Evolutionary conservation across 2,888 invertebrate genomes (phyloP), one percentile per base, ranked within the genome.

Genomic region (Copidosoma aretas): DNA sequence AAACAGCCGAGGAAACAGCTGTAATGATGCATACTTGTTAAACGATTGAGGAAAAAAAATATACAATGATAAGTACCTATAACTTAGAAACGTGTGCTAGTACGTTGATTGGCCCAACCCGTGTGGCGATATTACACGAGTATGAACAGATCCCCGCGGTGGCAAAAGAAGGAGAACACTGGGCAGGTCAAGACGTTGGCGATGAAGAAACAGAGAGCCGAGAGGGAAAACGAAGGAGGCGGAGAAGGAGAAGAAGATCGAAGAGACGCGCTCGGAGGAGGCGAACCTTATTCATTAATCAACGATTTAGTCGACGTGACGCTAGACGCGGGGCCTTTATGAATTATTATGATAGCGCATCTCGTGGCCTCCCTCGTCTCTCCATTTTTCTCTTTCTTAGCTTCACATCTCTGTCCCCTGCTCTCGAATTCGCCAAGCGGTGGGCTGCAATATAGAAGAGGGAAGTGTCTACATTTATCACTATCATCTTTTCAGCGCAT

Each of bases 301-400:
- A 82, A 77, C 80, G 80, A 80, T 82, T 81, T 80, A 82, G 80
- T 76, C 78, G 75, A 51, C 64, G 25, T 41, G 43, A n/a, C 22
- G 52, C 17, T 46, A 56, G 58, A 59, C 12, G 59, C 22, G n/a
- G n/a, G 22, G 77, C 78, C 78, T 80, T 81, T 81, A 82, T 82
- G 82, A 83, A 82, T 83, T 81, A 83, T 82, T 80, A 82, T 80
- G 81, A 82, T 82, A 81, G 80, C 79, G 79, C 80, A 81, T 82
- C 82, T 82, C 81, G 78, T 81, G 82, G 82, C 82, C 78, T 46
- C 69, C 62, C 63, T 39, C 63, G 52, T 56, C 51, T 43, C 41
- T 49, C 51, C 56, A 59, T 59, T 43, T 19, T 22, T 41, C 67
- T 46, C 59, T n/a, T 46, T 61, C 67, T 66, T 70, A 56, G 46